Conservation (phyloP, 2,113 vertebrate species). For the Polyodon spathula region DNA sequence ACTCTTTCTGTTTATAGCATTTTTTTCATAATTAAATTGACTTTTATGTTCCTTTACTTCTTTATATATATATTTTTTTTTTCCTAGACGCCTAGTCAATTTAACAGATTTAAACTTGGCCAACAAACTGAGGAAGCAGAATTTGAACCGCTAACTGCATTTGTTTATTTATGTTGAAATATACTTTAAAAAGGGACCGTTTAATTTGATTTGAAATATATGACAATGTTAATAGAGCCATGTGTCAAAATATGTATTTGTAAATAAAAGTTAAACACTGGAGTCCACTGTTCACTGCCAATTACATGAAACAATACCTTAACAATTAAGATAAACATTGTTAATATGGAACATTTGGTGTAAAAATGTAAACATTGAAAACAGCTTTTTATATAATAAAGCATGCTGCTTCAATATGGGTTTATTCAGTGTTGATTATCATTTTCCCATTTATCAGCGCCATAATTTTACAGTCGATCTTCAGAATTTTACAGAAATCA, state of each 20-base stretch:
- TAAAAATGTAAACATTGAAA: not conserved
- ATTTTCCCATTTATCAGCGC: conserved; percentile 16
- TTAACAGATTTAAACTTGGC: conserved; percentile 26
- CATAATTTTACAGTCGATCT: conserved; percentile 19
- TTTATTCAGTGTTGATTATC: conserved; percentile 14
- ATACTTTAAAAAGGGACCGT: not conserved
- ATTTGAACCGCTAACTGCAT: not conserved
- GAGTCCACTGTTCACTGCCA: not conserved
- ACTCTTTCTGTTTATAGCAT: conserved; percentile 36
- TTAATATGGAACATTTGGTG: conserved; percentile 2
- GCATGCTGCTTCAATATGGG: conserved; percentile 16
- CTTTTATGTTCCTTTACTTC: conserved; percentile 29
- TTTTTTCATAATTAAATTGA: conserved; percentile 36
- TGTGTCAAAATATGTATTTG: not conserved
- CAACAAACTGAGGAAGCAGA: conserved; percentile 15
- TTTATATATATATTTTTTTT: conserved; percentile 18
- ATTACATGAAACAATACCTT: not conserved
- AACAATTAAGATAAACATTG: not conserved
- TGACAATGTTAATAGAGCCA: conserved; percentile 7
- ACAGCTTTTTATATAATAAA: not conserved
- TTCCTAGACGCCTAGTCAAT: conserved; percentile 28
- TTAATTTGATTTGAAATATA: conserved; percentile 5
- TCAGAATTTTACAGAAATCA: conserved; percentile 18
- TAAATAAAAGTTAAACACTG: not conserved
- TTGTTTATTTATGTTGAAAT: not conserved